A percentile compares a stretch with the other conserved stretches of the same genome.
Conservation (phyloP, 2,888 invertebrate genomes). For the Zygogramma bicolorata region DNA sequence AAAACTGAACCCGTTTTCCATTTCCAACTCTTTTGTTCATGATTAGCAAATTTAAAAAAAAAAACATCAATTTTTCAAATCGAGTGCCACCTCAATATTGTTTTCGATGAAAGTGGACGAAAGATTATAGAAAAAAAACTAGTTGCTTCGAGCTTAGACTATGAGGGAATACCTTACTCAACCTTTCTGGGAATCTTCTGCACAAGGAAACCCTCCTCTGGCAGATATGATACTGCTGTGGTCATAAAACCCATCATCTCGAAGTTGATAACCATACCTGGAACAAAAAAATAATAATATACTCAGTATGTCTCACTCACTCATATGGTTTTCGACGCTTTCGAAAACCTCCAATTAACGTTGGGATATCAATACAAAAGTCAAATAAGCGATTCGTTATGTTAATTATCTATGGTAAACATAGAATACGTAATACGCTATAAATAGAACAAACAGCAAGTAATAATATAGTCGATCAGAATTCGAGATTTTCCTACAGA, state of each 20-base stretch:
- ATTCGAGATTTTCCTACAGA: not conserved
- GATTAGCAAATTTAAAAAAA: too few species aligned
- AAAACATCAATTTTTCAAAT: too few species aligned
- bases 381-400: slow-evolving; percentile 8
- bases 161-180: too few species aligned
- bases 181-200: too few species aligned
- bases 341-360: not conserved
- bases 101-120: too few species aligned
- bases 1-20: too few species aligned
- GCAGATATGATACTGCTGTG: too few species aligned
- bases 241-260: not conserved
- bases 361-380: not conserved
- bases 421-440: slow-evolving; percentile 13
- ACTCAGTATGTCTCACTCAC: not conserved
- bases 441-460: slow-evolving; percentile 6
- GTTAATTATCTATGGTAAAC: slow-evolving; percentile 15
- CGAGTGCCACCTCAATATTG: too few species aligned
- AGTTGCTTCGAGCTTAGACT: too few species aligned
- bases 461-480: not conserved
- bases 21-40: too few species aligned
- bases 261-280: not conserved
- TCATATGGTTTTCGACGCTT: not conserved
- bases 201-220: too few species aligned
- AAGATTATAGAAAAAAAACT: too few species aligned
- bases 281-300: not conserved